Base-by-base conservation (phyloP, 1,140 invertebrate species). In the Hypothenemus hampei region DNA sequence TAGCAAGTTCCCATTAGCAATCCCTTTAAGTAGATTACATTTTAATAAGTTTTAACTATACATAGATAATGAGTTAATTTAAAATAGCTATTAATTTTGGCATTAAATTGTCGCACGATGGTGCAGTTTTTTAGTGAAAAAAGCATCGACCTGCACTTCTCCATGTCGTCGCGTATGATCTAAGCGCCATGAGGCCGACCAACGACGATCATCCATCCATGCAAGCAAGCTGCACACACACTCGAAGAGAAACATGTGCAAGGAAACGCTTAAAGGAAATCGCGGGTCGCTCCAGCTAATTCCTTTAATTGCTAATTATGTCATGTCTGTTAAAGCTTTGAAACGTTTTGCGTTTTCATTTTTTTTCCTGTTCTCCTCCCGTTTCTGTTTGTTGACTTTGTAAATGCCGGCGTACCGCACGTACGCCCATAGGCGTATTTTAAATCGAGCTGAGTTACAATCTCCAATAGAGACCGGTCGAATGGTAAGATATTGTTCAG, bases 281-380 rank as follows among this genome's bases (percentile, higher is more conserved):
- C 52, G 52, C 52, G 52, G 26, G 24, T 47, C 31, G 52, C 21
- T 47, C 35, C 41, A 47, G 22, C 44, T 54, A 54, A 54, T 54
- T 54, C 52, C 35, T 54, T 43, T 57, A 57, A 57, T 57, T 57
- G 45, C 54, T 48, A 57, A 49, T 57, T 57, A 57, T 50, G 54
- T 48, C 47, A 57, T 49, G 45, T 49, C 37, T 48, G 39, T 43
- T 50, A 41, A 46, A 15, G 37, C 29, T 36, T 35, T 43, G 45
- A 36, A 29, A 45, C 22, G 29, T 13, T 37, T 45, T 43, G n/a
- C n/a, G n/a, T 43, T 43, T 23, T n/a, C 21, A 37, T 37, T 37
- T 37, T 37, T 10, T 37, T 37, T 36, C 15, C 6, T 11, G 5
- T 15, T 13, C 8, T 8, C 15, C 6, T 36, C 15, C 15, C 15